Percentiles rank a stretch among this genome's conserved stretches.
Conservation (phyloP, 2,888 invertebrate genomes). For the Apamea crenata region DNA sequence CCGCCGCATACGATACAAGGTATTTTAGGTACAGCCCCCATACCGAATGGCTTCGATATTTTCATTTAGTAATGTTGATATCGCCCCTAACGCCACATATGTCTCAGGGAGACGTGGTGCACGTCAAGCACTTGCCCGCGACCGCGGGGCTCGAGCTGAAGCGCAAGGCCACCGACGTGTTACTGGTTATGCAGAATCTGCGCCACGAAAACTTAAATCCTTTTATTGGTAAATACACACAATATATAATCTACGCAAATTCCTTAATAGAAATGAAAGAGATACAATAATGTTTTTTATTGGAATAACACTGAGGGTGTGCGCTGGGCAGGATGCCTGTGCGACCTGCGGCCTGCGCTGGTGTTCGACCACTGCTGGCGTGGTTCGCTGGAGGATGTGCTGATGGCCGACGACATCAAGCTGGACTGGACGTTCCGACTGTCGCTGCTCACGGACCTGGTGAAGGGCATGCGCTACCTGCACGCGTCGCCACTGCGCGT, state of each 20-base stretch:
- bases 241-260: not conserved
- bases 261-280: not conserved
- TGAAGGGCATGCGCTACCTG: conserved; percentile 97
- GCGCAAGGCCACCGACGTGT: conserved; percentile 94
- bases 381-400: conserved; percentile 96
- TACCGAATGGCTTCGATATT: not conserved
- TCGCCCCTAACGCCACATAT: not conserved
- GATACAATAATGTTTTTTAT: not conserved
- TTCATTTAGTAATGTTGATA: not conserved
- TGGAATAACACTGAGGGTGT: conserved; percentile 2
- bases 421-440: conserved; percentile 98
- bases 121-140: conserved; percentile 94
- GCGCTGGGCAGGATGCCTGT: conserved; percentile 92
- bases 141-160: conserved; percentile 93
- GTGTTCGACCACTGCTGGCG: conserved; percentile 97
- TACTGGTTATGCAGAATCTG: conserved; percentile 95
- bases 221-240: conserved; percentile 91
- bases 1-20: conserved; percentile 95
- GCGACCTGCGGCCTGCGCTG: conserved; percentile 94
- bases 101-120: conserved; percentile 97
- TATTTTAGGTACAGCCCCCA: conserved; percentile 76
- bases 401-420: conserved; percentile 97
- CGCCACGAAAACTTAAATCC: conserved; percentile 98
- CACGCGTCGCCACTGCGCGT: conserved; percentile 95
- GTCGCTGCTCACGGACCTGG: conserved; percentile 97